Evolutionary conservation across 2,113 vertebrate genomes (phyloP).

Genomic region (Rhinoderma darwinii): DNA sequence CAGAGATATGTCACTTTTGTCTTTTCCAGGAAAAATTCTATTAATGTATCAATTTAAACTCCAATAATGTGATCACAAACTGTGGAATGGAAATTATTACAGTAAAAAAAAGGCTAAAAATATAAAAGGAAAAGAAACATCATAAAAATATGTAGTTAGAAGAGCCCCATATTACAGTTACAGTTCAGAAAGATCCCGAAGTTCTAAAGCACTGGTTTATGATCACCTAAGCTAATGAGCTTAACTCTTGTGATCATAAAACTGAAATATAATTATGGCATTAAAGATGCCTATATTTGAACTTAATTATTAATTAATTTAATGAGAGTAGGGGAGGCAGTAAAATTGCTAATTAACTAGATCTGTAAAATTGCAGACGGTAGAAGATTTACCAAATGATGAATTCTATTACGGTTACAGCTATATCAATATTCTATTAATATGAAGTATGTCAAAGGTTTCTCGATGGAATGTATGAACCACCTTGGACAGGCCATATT

Average conservation of each 20-base stretch:
- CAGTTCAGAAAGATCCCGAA: conserved; percentile 64
- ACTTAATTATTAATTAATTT: conserved; percentile 93
- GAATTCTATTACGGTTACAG: conserved; percentile 80
- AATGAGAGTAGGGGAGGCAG: conserved; percentile 82
- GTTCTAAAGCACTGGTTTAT: conserved; percentile 74
- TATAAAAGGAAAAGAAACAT: conserved; percentile 50
- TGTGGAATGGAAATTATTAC: conserved; percentile 38
- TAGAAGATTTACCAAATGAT: conserved; percentile 83
- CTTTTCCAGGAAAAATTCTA: conserved; percentile 13
- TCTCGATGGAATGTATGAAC: conserved; percentile 67
- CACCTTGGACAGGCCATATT: conserved; percentile 3
- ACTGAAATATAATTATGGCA: conserved; percentile 90
- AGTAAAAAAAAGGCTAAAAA: not conserved
- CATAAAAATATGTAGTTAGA: conserved; percentile 62
- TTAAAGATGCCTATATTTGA: conserved; percentile 91
- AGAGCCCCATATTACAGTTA: conserved; percentile 61
- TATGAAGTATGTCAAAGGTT: conserved; percentile 86
- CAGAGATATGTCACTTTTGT: conserved; percentile 3
- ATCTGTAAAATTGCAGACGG: conserved; percentile 81
- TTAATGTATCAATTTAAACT: not conserved
- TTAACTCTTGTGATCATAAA: conserved; percentile 86
- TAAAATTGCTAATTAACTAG: conserved; percentile 89
- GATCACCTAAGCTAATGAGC: conserved; percentile 77
- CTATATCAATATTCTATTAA: conserved; percentile 94
- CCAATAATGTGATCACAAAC: conserved; percentile 11